Evolutionary conservation across 1,140 invertebrate genomes (phyloP).

Genomic region (Vanessa atalanta): DNA sequence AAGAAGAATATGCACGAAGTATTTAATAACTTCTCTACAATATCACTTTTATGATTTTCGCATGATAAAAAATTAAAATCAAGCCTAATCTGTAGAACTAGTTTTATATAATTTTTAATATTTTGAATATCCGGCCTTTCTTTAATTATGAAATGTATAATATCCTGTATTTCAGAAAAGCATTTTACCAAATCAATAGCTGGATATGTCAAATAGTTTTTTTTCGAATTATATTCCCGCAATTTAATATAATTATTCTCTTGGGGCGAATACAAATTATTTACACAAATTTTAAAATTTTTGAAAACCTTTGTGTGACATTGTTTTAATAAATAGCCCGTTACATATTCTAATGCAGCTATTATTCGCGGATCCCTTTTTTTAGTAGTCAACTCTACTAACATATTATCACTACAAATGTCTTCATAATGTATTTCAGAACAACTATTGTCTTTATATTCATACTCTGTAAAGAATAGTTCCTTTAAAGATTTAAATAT

Average conservation of each 20-base stretch:
- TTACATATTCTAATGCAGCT: constrained; percentile 3
- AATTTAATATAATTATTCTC: constrained; percentile 1
- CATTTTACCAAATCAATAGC: constrained; percentile 20
- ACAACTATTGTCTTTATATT: background rate
- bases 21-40: constrained; percentile 5
- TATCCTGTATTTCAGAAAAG: constrained; percentile 3
- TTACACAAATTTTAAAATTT: background rate
- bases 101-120: constrained; percentile 14
- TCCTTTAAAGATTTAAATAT: background rate
- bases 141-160: background rate
- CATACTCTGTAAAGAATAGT: background rate
- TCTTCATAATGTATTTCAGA: background rate
- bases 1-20: background rate
- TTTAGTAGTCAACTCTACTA: background rate
- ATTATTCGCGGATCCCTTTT: background rate
- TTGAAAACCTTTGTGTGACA: background rate
- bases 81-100: constrained; percentile 7
- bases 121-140: background rate
- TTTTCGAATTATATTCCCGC: background rate
- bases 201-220: constrained; percentile 6
- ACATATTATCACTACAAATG: background rate
- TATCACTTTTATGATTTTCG: background rate
- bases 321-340: constrained; percentile 1
- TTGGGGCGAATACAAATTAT: constrained; percentile 1
- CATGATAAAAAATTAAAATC: background rate